These are phyloP conservation scores for Gopherus flavomarginatus DNA, from an alignment of 2,113 vertebrate genomes.

Conservation along the genomic window DNA sequence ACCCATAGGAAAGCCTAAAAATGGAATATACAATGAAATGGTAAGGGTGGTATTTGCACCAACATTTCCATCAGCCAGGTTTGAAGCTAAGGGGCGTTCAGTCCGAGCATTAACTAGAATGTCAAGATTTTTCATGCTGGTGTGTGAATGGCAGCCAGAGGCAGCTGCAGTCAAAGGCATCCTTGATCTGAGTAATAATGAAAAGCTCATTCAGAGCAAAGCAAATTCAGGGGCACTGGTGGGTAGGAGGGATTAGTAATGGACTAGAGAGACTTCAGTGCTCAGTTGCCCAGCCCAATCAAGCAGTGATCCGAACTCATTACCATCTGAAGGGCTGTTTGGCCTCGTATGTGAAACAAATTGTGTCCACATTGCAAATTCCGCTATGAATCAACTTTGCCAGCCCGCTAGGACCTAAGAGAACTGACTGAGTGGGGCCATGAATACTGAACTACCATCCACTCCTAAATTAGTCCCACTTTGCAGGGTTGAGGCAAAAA, in stretches of 20 bases:
- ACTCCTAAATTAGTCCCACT: too few relatives aligned
- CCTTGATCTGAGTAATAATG: accelerated
- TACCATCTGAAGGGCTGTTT: accelerated
- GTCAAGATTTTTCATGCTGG: not conserved
- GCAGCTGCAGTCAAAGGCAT: accelerated
- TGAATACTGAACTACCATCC: not conserved
- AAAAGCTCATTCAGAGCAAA: not conserved
- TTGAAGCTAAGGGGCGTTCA: not conserved
- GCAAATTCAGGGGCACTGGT: accelerated
- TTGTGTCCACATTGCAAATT: not conserved
- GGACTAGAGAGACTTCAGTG: not conserved
- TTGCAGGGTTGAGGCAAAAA: not conserved
- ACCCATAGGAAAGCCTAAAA: accelerated
- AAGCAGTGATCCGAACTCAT: accelerated
- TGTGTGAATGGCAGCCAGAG: accelerated
- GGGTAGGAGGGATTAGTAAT: accelerated
- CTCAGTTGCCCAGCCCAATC: accelerated
- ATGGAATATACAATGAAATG: not conserved
- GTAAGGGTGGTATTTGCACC: not conserved
- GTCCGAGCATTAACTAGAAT: not conserved
- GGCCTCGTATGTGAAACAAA: not conserved
- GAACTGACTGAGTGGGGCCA: not conserved
- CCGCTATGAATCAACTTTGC: accelerated
- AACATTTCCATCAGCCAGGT: not conserved
- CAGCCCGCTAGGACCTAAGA: too few relatives aligned